phyloP scores from a whole-genome alignment of 2,888 invertebrate genomes.

The Nebria brevicollis region DNA sequence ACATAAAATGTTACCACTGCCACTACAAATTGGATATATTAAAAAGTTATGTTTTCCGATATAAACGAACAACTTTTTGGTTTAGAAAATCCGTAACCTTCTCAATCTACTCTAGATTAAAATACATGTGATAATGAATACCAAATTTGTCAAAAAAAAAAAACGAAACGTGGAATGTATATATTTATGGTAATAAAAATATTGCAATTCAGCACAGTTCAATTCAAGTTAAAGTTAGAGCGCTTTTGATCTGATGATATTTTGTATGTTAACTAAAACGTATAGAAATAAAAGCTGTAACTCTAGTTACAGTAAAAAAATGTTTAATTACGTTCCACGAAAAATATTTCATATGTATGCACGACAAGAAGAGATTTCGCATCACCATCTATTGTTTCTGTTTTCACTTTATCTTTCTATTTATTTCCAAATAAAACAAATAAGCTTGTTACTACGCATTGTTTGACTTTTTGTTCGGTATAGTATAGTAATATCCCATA shows the following conservation, averaged over 20 bases:
- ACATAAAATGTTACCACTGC: neutral
- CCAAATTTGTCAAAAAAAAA: neutral
- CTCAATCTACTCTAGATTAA: neutral
- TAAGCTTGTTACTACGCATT: neutral
- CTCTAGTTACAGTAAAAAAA: too few relatives aligned
- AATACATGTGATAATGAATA: neutral
- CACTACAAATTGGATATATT: neutral
- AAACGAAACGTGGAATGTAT: neutral
- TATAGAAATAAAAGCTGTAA: too few relatives aligned
- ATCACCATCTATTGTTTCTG: too few relatives aligned
- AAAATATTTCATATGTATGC: too few relatives aligned
- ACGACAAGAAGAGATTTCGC: too few relatives aligned
- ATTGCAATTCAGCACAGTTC: neutral
- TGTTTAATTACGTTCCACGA: too few relatives aligned
- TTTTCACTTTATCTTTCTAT: too few relatives aligned
- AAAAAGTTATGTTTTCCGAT: neutral
- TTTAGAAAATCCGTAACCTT: too few relatives aligned
- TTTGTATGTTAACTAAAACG: too few relatives aligned
- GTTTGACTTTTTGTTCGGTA: neutral
- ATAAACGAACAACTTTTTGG: neutral
- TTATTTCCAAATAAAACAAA: too few relatives aligned
- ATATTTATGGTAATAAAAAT: neutral
- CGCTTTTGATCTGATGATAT: too few relatives aligned
- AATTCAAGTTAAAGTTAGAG: neutral
- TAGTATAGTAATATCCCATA: slow-evolving; percentile 29